Conservation (phyloP, 2,888 invertebrate species). For the Napeogenes sylphis region DNA sequence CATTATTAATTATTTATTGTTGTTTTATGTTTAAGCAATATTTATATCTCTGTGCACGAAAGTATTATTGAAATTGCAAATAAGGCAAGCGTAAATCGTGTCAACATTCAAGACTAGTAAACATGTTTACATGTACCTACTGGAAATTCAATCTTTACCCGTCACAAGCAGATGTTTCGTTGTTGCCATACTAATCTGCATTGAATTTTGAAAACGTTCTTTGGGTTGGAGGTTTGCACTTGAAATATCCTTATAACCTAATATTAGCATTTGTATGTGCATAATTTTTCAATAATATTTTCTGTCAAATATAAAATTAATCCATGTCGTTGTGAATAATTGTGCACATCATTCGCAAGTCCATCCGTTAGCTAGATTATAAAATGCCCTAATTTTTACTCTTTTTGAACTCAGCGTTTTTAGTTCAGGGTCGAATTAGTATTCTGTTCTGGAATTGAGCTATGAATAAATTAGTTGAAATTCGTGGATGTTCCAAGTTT, state of each 20-base stretch:
- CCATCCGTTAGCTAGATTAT: slow-evolving; percentile 1
- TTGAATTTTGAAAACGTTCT: background rate
- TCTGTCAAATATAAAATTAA: too few species aligned
- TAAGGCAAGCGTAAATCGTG: slow-evolving; percentile 4
- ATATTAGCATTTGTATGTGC: too few species aligned
- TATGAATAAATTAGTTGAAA: slow-evolving; percentile 43
- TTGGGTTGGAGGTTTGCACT: background rate
- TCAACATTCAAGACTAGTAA: slow-evolving; percentile 11
- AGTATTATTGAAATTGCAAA: background rate
- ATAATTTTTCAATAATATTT: too few species aligned
- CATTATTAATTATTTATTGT: too few species aligned
- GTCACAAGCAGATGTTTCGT: slow-evolving; percentile 22
- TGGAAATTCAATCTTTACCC: slow-evolving; percentile 25
- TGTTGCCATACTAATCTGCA: slow-evolving; percentile 18
- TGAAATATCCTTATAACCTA: background rate
- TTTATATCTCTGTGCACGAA: too few species aligned
- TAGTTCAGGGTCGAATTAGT: slow-evolving; percentile 30
- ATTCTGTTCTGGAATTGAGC: slow-evolving; percentile 38
- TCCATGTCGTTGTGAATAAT: background rate
- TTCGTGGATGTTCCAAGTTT: slow-evolving; percentile 37
- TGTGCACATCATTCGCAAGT: background rate
- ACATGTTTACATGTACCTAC: slow-evolving; percentile 19
- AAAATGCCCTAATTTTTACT: slow-evolving; percentile 6
- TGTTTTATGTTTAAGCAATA: too few species aligned
- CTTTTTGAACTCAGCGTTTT: slow-evolving; percentile 24